Evolutionary conservation across 2,888 invertebrate genomes (phyloP).

Genomic region (Ferrisia virgata): DNA sequence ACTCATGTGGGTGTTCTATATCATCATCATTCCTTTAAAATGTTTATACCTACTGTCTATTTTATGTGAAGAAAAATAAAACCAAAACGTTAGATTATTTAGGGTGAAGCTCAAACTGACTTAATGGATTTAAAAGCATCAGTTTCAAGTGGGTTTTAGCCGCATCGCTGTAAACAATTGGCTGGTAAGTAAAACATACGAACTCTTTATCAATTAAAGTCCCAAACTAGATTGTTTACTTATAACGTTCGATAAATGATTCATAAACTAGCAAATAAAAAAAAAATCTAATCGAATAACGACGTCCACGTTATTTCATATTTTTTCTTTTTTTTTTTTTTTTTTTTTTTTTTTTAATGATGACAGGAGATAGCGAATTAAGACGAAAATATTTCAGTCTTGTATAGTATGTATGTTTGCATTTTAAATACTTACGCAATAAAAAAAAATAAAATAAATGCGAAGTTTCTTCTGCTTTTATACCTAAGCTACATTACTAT

Average conservation of each 20-base stretch:
- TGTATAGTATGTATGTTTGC: no score
- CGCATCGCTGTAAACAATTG: slow-evolving; percentile 41
- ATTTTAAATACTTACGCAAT: no score
- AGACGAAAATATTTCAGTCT: no score
- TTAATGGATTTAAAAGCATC: slow-evolving; percentile 46
- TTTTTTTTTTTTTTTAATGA: neutral
- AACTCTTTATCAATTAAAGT: slow-evolving; percentile 44
- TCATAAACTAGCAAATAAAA: slow-evolving; percentile 25
- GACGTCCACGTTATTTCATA: neutral
- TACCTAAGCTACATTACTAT: neutral
- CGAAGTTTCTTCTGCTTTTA: no score
- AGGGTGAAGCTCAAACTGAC: slow-evolving; percentile 35
- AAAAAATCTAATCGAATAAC: neutral
- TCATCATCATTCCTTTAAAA: slow-evolving; percentile 1
- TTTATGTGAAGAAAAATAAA: slow-evolving; percentile 30
- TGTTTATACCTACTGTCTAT: slow-evolving; percentile 12
- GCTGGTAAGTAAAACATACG: slow-evolving; percentile 42
- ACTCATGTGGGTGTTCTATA: neutral
- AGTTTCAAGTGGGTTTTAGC: slow-evolving; percentile 43
- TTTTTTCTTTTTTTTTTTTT: neutral
- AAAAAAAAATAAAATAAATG: no score
- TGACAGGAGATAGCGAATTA: neutral
- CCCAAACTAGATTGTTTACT: slow-evolving; percentile 36
- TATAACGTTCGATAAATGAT: slow-evolving; percentile 25
- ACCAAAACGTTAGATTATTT: neutral